phyloP scores from a whole-genome alignment of 2,113 vertebrate species.

The Dromiciops gliroides region DNA sequence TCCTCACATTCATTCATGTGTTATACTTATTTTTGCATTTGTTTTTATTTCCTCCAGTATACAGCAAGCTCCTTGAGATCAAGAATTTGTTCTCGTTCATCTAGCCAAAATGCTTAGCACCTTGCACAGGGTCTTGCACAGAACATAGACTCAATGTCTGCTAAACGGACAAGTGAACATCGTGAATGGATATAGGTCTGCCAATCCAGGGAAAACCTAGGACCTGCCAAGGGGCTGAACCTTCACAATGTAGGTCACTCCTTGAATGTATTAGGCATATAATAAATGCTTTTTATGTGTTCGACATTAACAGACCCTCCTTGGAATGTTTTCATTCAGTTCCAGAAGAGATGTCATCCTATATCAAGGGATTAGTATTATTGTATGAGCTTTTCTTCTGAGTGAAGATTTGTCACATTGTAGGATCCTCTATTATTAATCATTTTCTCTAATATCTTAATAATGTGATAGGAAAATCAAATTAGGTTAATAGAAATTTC shows the following conservation, averaged over 20 bases:
- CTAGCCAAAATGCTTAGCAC: neutral
- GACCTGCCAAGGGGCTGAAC: slow-evolving; percentile 5
- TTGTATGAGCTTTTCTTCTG: slow-evolving; percentile 67
- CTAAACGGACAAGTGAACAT: slow-evolving; percentile 26
- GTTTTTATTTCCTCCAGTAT: neutral
- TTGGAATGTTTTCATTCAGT: slow-evolving; percentile 65
- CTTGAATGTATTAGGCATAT: neutral
- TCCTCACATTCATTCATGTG: neutral
- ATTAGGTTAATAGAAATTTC: slow-evolving; percentile 55
- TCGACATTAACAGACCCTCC: slow-evolving; percentile 69
- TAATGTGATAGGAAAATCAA: slow-evolving; percentile 71
- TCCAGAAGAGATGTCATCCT: slow-evolving; percentile 71
- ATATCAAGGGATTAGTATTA: slow-evolving; percentile 74
- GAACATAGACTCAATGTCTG: slow-evolving; percentile 4
- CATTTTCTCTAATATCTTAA: slow-evolving; percentile 71
- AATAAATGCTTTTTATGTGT: slow-evolving; percentile 59
- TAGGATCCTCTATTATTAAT: slow-evolving; percentile 72
- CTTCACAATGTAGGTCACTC: slow-evolving; percentile 34
- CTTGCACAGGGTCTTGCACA: neutral
- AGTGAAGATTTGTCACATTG: slow-evolving; percentile 34
- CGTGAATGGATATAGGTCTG: slow-evolving; percentile 14
- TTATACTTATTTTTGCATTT: neutral
- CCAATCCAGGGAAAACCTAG: slow-evolving; percentile 19
- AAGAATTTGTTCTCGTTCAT: neutral
- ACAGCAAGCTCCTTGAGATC: neutral